These are phyloP conservation scores for Microchirus variegatus DNA, from an alignment of 2,797 vertebrate species.

Conservation along the genomic window DNA sequence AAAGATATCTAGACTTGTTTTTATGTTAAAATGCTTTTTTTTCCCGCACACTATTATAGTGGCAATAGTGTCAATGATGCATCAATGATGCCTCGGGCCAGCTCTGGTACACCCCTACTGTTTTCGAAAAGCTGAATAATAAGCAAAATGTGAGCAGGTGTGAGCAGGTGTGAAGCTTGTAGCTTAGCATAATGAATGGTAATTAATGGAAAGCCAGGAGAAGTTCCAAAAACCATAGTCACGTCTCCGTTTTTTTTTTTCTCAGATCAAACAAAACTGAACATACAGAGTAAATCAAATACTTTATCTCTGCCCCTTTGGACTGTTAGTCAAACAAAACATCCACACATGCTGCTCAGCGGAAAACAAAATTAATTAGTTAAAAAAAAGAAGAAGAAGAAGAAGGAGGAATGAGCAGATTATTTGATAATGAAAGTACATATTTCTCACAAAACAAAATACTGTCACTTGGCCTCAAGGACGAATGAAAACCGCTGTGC, in stretches of 20 bases:
- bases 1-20: too few relatives aligned
- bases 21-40: too few relatives aligned
- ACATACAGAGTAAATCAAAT: too few relatives aligned
- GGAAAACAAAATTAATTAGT: not conserved
- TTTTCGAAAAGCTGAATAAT: too few relatives aligned
- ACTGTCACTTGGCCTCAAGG: slow-evolving; percentile 7
- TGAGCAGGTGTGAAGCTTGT: too few relatives aligned
- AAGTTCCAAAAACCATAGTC: not conserved
- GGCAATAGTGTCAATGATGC: too few relatives aligned
- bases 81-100: too few relatives aligned
- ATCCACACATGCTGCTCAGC: not conserved
- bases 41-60: too few relatives aligned
- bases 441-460: slow-evolving; percentile 15
- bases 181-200: too few relatives aligned
- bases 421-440: not conserved
- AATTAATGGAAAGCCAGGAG: too few relatives aligned
- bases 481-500: slow-evolving; percentile 15
- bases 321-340: not conserved
- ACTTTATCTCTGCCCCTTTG: not conserved
- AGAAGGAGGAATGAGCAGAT: not conserved
- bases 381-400: not conserved
- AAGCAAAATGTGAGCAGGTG: too few relatives aligned
- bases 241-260: not conserved
- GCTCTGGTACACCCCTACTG: too few relatives aligned
- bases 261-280: not conserved